Evolutionary conservation across 2,797 vertebrate genomes (phyloP).

Genomic region (Anguilla pacifica): DNA sequence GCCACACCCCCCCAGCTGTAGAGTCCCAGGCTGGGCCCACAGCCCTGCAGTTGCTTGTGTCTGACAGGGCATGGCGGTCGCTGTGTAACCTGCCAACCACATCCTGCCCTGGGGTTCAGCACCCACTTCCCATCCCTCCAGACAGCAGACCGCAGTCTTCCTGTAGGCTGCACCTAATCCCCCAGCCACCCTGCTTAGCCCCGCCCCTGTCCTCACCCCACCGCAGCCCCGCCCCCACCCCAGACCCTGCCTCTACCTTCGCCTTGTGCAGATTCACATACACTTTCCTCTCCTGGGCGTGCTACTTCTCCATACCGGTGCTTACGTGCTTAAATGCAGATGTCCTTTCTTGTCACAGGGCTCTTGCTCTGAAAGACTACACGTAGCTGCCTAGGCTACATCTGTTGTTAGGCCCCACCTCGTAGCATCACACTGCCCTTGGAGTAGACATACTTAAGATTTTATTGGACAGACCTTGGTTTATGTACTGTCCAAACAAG

Average conservation of each 20-base stretch:
- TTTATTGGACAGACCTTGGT: background rate
- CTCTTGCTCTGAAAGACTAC: background rate
- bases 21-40: background rate
- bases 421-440: background rate
- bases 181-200: background rate
- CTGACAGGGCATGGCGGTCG: background rate
- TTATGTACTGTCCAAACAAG: background rate
- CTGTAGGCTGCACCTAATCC: slow-evolving; percentile 37
- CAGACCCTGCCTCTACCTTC: background rate
- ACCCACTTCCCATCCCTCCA: slow-evolving; percentile 55
- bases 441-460: background rate
- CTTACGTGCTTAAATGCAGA: background rate
- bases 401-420: background rate
- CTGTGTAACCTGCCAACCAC: slow-evolving; percentile 50
- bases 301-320: background rate
- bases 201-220: too few relatives aligned
- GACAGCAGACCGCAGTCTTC: slow-evolving; percentile 59
- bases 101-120: slow-evolving; percentile 61
- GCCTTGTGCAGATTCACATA: background rate
- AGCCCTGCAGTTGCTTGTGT: background rate
- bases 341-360: background rate
- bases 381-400: background rate
- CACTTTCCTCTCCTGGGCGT: background rate
- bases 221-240: background rate
- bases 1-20: too few relatives aligned